Evolutionary conservation across 2,888 invertebrate genomes (phyloP), one percentile per base, ranked within the genome.

Genomic region (Eilema depressum): DNA sequence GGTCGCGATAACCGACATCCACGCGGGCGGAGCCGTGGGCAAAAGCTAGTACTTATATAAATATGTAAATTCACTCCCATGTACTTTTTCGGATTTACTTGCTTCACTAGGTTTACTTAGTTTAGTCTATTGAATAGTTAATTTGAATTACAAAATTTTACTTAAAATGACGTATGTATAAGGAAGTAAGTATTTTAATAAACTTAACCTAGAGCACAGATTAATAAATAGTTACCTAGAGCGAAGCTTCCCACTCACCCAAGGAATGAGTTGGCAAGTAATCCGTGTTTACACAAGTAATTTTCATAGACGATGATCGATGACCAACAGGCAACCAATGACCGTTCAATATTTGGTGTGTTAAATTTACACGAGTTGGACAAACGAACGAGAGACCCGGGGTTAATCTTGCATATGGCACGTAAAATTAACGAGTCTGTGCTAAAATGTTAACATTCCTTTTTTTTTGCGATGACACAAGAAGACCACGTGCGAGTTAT

Each of bases 241-340:
- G 41, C 4, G 17, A 7, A 47, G 17, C n/a, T 53, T 47, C 47
- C 20, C 53, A n/a, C 53, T 33, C 33, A 10, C 4, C 33, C 17
- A 41, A 12, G 4, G 53, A n/a, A 53, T n/a, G n/a, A 53, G 1
- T 53, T n/a, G 53, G 53, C 53, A 47, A 7, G 53, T n/a, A 53
- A 53, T 53, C 53, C n/a, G 53, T 53, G n/a, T 53, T 53, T 53
- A 17, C 2, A 8, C 53, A 10, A n/a, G 8, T 53, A 53, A 53
- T 53, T 53, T 53, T 53, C 53, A 53, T 10, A 53, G 53, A 53
- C 10, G 53, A 53, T 53, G 20, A 53, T 53, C 53, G 8, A 53
- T 53, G 53, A 53, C n/a, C 47, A 47, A 53, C n/a, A 53, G n/a
- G 53, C n/a, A n/a, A n/a, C 53, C 53, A n/a, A 53, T 53, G 47